Evolutionary conservation across 2,888 invertebrate species (phyloP), one percentile per base, ranked within the genome.

Genomic region (Dynastes hyllus): DNA sequence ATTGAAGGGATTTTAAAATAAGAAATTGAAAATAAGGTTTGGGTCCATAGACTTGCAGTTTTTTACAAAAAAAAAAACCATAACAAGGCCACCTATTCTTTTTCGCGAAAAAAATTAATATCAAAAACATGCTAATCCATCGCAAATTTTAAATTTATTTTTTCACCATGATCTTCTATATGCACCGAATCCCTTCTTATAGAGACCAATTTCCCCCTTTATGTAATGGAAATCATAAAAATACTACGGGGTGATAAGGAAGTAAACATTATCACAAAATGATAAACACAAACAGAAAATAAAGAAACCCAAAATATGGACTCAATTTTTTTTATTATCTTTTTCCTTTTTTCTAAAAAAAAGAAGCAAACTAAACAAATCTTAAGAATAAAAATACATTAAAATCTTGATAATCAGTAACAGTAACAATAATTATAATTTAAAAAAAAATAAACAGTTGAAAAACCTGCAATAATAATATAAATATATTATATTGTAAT

Each of bases 271-370:
- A 55, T 55, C 13, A 16, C 55, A 22, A 16, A 55, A 55, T 55
- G 45, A 45, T 45, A 37, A 45, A 45, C 45, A 45, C 0, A 45
- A 45, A 45, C 11, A 45, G 77, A 66, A 79, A 76, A 80, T 78
- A 79, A 79, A 79, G 76, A 69, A 79, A 69, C 80, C 76, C 77
- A 78, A 58, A 45, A 75, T 37, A 78, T 77, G 51, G 75, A 55
- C 63, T 40, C 61, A 80, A 67, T 78, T 13, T 45, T 37, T 55
- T 73, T 76, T 79, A 81, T 79, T 80, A 40, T 61, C 63, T 58
- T 13, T 40, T 45, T 75, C n/a, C 50, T 16, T 8, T 27, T 37
- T 71, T 45, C 45, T 45, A 45, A 71, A 70, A 69, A 66, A 67
- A 37, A 4, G 32, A 37, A 63, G 78, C 78, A 65, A 78, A 75